Conservation (phyloP, 2,888 invertebrate genomes). For the Bombylius major region DNA sequence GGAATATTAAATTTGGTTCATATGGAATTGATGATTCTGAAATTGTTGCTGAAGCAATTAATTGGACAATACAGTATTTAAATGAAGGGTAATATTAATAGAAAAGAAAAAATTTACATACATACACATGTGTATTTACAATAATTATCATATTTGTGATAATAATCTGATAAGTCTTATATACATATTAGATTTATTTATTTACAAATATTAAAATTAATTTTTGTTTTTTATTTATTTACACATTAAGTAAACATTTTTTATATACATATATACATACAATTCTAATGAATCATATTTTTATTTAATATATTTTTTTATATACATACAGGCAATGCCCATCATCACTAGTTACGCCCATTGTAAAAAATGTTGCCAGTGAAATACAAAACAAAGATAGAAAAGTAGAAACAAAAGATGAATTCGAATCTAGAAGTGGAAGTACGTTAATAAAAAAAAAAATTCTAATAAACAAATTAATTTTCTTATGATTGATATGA, state of each 20-base stretch:
- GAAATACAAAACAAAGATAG: slow-evolving; percentile 1
- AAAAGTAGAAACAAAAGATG: background rate
- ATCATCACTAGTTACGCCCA: background rate
- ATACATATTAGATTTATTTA: background rate
- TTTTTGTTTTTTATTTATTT: background rate
- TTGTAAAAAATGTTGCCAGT: background rate
- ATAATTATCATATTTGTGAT: background rate
- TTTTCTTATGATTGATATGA: too few species aligned
- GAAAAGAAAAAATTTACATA: background rate
- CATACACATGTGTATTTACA: background rate
- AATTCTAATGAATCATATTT: background rate
- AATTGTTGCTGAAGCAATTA: slow-evolving; percentile 1
- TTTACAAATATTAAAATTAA: background rate
- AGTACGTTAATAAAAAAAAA: background rate
- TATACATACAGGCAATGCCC: slow-evolving; percentile 2
- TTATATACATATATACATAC: too few species aligned
- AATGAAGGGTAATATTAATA: background rate
- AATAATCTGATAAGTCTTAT: too few species aligned
- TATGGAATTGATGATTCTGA: background rate
- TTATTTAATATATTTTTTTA: background rate
- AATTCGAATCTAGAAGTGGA: background rate
- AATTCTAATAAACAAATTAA: too few species aligned
- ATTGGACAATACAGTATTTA: slow-evolving; percentile 3
- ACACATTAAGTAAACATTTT: too few species aligned
- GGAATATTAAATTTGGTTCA: slow-evolving; percentile 3